Percentiles rank a stretch among this genome's conserved stretches.
phyloP scores from a whole-genome alignment of 2,113 vertebrate genomes.

The Rhizomys pruinosus region DNA sequence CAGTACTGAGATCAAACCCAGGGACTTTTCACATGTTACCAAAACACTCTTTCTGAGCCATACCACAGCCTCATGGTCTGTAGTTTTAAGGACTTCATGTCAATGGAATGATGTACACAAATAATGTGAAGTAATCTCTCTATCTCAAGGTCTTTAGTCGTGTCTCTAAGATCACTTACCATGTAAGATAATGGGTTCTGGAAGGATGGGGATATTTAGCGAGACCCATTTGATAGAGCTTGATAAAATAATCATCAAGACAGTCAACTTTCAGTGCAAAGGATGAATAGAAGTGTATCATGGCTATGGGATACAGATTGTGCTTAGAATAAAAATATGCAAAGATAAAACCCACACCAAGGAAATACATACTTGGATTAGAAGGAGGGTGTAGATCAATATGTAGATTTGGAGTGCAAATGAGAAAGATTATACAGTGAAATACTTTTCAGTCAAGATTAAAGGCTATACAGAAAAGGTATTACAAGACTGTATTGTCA shows the following conservation, averaged over 20 bases:
- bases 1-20: no score
- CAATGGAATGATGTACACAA: no score
- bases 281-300: neutral
- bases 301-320: neutral
- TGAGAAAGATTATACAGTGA: neutral
- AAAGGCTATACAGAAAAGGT: neutral
- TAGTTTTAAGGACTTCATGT: no score
- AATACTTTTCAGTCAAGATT: conserved; percentile 8
- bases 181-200: neutral
- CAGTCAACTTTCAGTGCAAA: neutral
- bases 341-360: neutral
- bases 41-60: neutral
- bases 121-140: no score
- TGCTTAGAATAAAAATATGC: neutral
- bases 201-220: neutral
- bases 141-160: no score
- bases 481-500: neutral
- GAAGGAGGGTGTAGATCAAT: neutral
- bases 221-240: neutral
- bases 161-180: neutral
- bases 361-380: neutral
- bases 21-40: neutral
- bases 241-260: neutral
- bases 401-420: neutral
- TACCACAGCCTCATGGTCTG: neutral